Base-by-base conservation (phyloP, 2,797 vertebrate species). In the Anguilla marmorata region DNA sequence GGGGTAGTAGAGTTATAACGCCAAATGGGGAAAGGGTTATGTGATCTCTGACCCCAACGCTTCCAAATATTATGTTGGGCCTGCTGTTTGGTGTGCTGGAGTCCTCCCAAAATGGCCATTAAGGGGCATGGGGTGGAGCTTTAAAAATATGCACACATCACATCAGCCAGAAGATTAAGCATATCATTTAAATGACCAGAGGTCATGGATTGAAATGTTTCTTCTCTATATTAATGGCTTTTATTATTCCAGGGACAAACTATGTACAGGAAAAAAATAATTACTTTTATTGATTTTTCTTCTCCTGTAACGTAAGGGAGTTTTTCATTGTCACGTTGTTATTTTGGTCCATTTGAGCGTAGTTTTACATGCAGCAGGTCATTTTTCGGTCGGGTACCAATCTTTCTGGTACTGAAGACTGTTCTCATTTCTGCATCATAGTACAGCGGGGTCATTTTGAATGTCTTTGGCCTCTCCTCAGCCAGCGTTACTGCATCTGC, bases 401-500 rank as follows among this genome's bases (percentile, higher is more conserved):
- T 85, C 9, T 1, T 30, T 56, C 3, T 4, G 24, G 54, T 19
- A 33, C 54, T 56, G n/a, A 1, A 33, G 50, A 1, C 7, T 84
- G 50, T 58, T 27, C 0, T 8, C 3, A 21, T 27, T n/a, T 54
- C 12, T 41, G 30, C 74, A 16, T 27, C 8, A 14, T 12, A 50
- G 82, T 27, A 84, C 48, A 54, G 82, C 14, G n/a, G 11, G n/a
- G 33, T 84, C 45, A n/a, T 72, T 27, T 79, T 14, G n/a, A 12
- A 12, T 58, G 6, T 88, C 56, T 90, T 30, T 60, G 86, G 72
- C 54, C 86, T 84, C 80, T 19, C 60, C 2, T 5, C 94, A 98
- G 98, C 93, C 98, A 98, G 86, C 96, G 98, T 52, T 99, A 99
- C 95, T 99, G 98, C 91, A 98, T 99, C 94, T 99, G 98, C 94